A percentile compares a stretch with the other conserved stretches of the same genome.
Evolutionary conservation across 92 coral and sea anemone genomes (phyloP).

Genomic region (Heteractis magnifica): DNA sequence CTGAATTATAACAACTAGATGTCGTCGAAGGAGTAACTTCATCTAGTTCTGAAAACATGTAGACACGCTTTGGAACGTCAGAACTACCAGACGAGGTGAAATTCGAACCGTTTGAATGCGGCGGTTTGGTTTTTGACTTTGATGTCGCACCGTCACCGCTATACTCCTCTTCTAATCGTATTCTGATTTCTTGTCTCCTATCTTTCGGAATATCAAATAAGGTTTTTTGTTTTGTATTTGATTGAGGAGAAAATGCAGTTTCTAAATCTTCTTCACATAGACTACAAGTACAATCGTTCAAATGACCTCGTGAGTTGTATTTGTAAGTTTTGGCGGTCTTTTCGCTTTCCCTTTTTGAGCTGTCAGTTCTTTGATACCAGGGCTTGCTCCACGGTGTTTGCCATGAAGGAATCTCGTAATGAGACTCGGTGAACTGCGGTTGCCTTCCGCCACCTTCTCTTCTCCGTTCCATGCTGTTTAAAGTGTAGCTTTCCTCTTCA

Average conservation of each 20-base stretch:
- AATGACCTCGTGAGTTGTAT: slow-evolving; percentile 67
- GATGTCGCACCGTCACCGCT: slow-evolving; percentile 23
- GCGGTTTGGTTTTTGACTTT: slow-evolving; percentile 1
- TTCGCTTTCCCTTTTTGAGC: slow-evolving; percentile 25
- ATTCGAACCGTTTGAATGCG: slow-evolving; percentile 5
- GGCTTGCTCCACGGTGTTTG: slow-evolving; percentile 85
- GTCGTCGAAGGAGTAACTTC: slow-evolving; percentile 60
- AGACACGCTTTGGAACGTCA: slow-evolving; percentile 46
- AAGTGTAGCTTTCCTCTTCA: neutral
- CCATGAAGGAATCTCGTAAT: slow-evolving; percentile 91
- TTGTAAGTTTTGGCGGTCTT: slow-evolving; percentile 32
- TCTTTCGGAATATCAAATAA: slow-evolving; percentile 57
- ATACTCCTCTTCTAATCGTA: slow-evolving; percentile 19
- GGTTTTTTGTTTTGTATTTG: slow-evolving; percentile 40
- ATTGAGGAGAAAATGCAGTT: slow-evolving; percentile 65
- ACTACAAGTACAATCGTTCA: slow-evolving; percentile 65
- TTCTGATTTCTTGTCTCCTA: slow-evolving; percentile 28
- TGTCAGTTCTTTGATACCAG: slow-evolving; percentile 70
- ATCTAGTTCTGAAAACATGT: slow-evolving; percentile 73
- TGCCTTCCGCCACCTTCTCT: slow-evolving; percentile 40
- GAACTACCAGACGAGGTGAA: neutral
- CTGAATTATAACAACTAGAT: neutral
- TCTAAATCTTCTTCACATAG: slow-evolving; percentile 83
- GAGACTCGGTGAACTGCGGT: slow-evolving; percentile 63
- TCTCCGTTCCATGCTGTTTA: slow-evolving; percentile 12